phyloP scores from a whole-genome alignment of 2,797 vertebrate genomes.

The Heteromormyrus szaboi region DNA sequence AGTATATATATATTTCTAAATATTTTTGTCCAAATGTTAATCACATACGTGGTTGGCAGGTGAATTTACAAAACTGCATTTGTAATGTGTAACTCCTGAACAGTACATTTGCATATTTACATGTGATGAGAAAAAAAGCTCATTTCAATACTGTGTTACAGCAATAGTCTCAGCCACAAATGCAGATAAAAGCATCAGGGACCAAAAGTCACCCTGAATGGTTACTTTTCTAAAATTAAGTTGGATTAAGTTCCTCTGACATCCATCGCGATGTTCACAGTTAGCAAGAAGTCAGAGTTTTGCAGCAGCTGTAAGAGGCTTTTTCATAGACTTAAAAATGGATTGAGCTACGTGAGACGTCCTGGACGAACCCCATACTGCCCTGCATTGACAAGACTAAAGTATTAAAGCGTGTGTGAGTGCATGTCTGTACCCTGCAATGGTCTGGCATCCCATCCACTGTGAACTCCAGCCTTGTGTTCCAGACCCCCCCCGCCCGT shows the following conservation, averaged over 20 bases:
- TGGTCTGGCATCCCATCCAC: background rate
- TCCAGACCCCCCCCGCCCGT: background rate
- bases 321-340: background rate
- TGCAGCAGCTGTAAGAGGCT: background rate
- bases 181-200: background rate
- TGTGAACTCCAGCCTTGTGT: background rate
- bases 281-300: background rate
- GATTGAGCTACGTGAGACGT: background rate
- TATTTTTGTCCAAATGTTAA: background rate
- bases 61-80: background rate
- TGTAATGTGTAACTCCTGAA: background rate
- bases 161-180: background rate
- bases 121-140: background rate
- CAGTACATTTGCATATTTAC: background rate
- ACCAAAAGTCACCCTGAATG: background rate
- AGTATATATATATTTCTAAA: background rate
- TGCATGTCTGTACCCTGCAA: background rate
- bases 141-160: background rate
- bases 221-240: background rate
- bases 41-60: background rate
- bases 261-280: background rate
- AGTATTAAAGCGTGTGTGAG: background rate
- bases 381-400: background rate
- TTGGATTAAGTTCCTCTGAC: background rate
- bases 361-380: background rate